Evolutionary conservation across 2,797 vertebrate genomes (phyloP), one percentile per base, ranked within the genome.

Genomic region (Naso thynnoides): DNA sequence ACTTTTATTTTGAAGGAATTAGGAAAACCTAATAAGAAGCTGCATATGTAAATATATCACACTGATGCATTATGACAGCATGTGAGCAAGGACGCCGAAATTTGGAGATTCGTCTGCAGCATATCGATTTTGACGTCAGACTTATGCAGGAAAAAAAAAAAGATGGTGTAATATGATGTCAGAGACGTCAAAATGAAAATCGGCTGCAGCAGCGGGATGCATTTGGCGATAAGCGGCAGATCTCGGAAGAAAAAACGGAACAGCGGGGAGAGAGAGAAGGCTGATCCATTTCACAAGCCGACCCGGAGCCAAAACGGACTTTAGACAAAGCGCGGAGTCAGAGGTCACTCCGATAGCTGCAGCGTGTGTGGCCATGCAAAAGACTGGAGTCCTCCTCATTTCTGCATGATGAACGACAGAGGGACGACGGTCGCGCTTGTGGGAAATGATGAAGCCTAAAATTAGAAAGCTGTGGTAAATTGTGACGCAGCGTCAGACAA

Each of bases 341-440:
- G 82, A 89, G 88, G 90, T 90, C 87, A 91, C n/a, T n/a, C 18
- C n/a, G 86, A 87, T 84, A 90, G 29, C 72, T 77, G 65, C 78
- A 16, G 82, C 70, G 75, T 84, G 79, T 86, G 84, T 86, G 84
- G 76, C 76, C 78, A 58, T 27, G 55, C 49, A 7, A 4, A 1
- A 56, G 31, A 48, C 3, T 39, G 68, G 60, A 54, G 8, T n/a
- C 26, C 38, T 53, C 39, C 57, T 42, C 58, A 1, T 33, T 62
- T 74, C 33, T 15, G 5, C 8, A 81, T 72, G 70, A 78, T 78
- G 10, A 79, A 24, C 69, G 18, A 23, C 62, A 36, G 18, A 8
- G 38, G 44, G 42, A n/a, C 5, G 59, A 41, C 15, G 33, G 31
- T 14, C 44, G 52, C 42, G 14, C 50, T 4, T 0, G 8, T 27